phyloP scores from a whole-genome alignment of 1,140 invertebrate genomes.

The Cheumatopsyche charites region DNA sequence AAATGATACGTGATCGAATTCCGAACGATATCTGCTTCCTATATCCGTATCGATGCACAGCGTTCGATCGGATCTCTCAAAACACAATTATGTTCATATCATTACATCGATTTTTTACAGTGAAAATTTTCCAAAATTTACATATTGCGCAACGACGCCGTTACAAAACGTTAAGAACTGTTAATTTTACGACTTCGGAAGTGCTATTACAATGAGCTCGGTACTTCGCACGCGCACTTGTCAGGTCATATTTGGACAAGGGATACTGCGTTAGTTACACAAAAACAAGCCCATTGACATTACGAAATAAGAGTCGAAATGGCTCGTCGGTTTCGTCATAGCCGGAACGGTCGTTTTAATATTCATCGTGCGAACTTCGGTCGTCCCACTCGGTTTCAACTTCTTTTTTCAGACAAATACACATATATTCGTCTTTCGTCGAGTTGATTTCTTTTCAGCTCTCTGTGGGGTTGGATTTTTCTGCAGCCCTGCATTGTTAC shows the following conservation, averaged over 20 bases:
- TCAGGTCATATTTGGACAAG: neutral
- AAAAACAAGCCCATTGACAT: neutral
- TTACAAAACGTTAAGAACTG: too few species aligned
- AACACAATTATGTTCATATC: too few species aligned
- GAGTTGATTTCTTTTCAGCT: constrained; percentile 7
- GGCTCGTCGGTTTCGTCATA: neutral
- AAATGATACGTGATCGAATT: neutral
- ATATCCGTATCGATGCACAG: neutral
- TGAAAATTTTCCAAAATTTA: too few species aligned
- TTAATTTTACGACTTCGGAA: constrained; percentile 6
- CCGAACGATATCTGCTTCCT: neutral
- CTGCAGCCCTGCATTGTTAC: constrained; percentile 29
- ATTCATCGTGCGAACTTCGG: constrained; percentile 32
- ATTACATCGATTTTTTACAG: too few species aligned
- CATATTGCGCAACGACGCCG: too few species aligned
- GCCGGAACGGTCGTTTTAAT: constrained; percentile 20
- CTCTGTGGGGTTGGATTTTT: constrained; percentile 7
- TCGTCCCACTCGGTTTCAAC: constrained; percentile 34
- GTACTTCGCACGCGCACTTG: neutral
- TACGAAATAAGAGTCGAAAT: neutral
- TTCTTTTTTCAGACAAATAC: constrained; percentile 3
- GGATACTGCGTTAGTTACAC: neutral
- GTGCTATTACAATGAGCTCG: neutral
- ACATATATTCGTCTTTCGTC: constrained; percentile 8
- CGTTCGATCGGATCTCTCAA: neutral